phyloP scores from a whole-genome alignment of 2,888 invertebrate species.

The Thalpophila matura region DNA sequence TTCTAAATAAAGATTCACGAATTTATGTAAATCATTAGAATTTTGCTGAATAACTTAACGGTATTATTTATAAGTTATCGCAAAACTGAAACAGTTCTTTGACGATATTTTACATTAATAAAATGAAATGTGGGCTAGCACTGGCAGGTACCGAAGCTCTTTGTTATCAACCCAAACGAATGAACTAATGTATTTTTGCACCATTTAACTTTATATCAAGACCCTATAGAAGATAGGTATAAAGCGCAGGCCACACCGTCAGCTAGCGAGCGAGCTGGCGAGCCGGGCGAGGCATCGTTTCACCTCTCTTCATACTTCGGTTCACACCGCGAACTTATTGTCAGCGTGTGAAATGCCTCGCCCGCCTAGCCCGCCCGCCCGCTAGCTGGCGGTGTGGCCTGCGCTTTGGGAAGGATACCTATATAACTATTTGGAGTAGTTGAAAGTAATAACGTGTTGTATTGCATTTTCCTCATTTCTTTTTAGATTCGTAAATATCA shows the following conservation, averaged over 20 bases:
- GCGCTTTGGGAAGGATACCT: too few species aligned
- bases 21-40: slow-evolving; percentile 5
- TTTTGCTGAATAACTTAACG: slow-evolving; percentile 7
- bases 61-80: neutral
- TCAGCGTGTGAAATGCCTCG: too few species aligned
- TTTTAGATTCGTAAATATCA: too few species aligned
- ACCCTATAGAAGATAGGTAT: too few species aligned
- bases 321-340: too few species aligned
- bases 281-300: too few species aligned
- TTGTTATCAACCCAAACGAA: slow-evolving; percentile 2
- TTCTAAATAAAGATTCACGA: slow-evolving; percentile 11
- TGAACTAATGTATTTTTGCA: neutral
- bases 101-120: slow-evolving; percentile 1
- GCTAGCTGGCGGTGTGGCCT: too few species aligned
- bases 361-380: too few species aligned
- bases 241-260: too few species aligned
- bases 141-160: neutral
- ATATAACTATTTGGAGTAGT: neutral
- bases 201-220: neutral
- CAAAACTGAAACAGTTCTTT: neutral
- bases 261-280: too few species aligned
- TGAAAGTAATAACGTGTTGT: slow-evolving; percentile 8
- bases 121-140: slow-evolving; percentile 5
- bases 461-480: too few species aligned
- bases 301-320: too few species aligned